Evolutionary conservation across 1,140 invertebrate genomes (phyloP).

Genomic region (Zaprionus nigranus): DNA sequence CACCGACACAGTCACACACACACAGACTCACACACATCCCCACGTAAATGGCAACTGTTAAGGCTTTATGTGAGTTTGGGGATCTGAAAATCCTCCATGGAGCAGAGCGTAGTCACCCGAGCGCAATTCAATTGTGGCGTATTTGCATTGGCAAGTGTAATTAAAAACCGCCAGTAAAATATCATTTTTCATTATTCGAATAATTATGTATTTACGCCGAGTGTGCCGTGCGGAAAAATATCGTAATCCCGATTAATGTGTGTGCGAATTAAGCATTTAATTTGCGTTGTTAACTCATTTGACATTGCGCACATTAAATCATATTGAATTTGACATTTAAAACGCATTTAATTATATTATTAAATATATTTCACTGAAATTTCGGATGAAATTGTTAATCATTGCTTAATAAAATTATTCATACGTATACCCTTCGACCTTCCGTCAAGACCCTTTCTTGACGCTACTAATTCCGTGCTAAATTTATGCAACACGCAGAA

Average conservation of each 20-base stretch:
- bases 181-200: background rate
- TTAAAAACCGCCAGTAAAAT: background rate
- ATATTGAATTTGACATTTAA: background rate
- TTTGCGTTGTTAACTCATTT: constrained; percentile 6
- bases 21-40: background rate
- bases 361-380: background rate
- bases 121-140: background rate
- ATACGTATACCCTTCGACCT: no score
- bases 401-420: no score
- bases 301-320: background rate
- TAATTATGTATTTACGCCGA: background rate
- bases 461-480: no score
- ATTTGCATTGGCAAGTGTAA: background rate
- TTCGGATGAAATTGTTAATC: background rate
- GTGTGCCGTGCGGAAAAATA: no score
- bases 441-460: no score
- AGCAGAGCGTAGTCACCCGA: background rate
- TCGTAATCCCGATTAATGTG: background rate
- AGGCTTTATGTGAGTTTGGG: background rate
- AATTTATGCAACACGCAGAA: no score
- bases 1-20: background rate
- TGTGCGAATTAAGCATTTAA: constrained; percentile 9
- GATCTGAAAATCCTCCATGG: background rate
- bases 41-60: background rate
- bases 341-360: background rate